Percentiles rank a stretch among this genome's conserved stretches.
Evolutionary conservation across 2,113 vertebrate species (phyloP).

Genomic region (Nannobrachium achirus): DNA sequence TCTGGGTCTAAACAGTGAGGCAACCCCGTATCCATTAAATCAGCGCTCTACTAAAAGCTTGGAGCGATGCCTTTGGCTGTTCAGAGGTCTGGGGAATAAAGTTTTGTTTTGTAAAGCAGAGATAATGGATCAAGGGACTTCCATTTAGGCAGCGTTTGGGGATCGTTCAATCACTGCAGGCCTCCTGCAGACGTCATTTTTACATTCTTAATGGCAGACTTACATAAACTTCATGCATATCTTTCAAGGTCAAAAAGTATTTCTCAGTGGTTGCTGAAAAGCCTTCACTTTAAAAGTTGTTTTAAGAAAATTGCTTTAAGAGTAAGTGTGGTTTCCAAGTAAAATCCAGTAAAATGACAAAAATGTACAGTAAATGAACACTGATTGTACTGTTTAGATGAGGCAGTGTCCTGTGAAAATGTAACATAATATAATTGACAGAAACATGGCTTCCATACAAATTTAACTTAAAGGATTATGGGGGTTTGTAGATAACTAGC

Average conservation of each 20-base stretch:
- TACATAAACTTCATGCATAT: slow-evolving; percentile 1
- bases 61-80: slow-evolving; percentile 1
- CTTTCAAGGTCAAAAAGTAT: too few relatives aligned
- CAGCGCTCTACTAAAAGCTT: slow-evolving; percentile 36
- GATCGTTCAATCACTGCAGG: slow-evolving; percentile 11
- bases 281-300: too few relatives aligned
- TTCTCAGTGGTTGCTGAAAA: too few relatives aligned
- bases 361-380: too few relatives aligned
- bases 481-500: background rate
- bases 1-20: slow-evolving; percentile 33
- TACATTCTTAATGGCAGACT: background rate
- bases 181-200: slow-evolving; percentile 27
- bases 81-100: slow-evolving; percentile 2
- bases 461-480: background rate
- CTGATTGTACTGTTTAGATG: too few relatives aligned
- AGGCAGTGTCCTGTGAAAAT: too few relatives aligned
- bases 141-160: slow-evolving; percentile 33
- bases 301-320: too few relatives aligned
- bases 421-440: too few relatives aligned
- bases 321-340: too few relatives aligned
- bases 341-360: too few relatives aligned
- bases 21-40: slow-evolving; percentile 31
- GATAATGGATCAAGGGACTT: slow-evolving; percentile 50
- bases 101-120: slow-evolving; percentile 17
- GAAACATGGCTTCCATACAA: background rate